A percentile compares a stretch with the other conserved stretches of the same genome.
Conservation (phyloP, 2,797 vertebrate species). For the Propithecus perrieri region DNA sequence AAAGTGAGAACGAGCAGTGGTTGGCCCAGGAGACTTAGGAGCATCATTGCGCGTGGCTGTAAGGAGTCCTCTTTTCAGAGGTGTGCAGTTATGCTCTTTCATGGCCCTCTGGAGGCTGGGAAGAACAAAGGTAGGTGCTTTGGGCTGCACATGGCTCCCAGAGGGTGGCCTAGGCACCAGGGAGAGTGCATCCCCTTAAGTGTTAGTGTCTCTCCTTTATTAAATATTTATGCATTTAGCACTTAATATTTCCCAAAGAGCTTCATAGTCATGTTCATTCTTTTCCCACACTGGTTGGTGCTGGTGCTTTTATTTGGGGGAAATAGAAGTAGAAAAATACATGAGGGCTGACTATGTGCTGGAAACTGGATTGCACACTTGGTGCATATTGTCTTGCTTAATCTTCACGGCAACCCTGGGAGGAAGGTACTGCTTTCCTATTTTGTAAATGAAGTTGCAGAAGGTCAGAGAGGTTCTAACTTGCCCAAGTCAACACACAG, state of each 20-base stretch:
- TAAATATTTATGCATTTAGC: conserved; percentile 59
- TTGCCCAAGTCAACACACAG: background rate
- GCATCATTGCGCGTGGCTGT: accelerated
- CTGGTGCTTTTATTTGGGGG: background rate
- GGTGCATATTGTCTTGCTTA: background rate
- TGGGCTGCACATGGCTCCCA: accelerated
- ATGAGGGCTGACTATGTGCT: background rate
- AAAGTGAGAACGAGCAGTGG: background rate
- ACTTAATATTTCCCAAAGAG: conserved; percentile 44
- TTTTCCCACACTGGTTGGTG: background rate
- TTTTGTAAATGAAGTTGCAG: background rate
- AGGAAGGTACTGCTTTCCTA: background rate
- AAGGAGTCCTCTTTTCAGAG: background rate
- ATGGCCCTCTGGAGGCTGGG: background rate
- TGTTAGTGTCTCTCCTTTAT: conserved; percentile 17
- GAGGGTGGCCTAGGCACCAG: background rate
- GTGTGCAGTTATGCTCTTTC: background rate
- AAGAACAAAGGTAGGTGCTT: background rate
- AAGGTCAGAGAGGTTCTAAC: background rate
- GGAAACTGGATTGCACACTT: accelerated
- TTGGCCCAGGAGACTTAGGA: background rate
- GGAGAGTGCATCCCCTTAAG: background rate
- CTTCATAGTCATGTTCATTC: background rate
- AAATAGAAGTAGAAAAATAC: background rate
- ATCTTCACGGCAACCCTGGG: no score